Evolutionary conservation across 2,113 vertebrate species (phyloP).

Genomic region (Ornithorhynchus anatinus): DNA sequence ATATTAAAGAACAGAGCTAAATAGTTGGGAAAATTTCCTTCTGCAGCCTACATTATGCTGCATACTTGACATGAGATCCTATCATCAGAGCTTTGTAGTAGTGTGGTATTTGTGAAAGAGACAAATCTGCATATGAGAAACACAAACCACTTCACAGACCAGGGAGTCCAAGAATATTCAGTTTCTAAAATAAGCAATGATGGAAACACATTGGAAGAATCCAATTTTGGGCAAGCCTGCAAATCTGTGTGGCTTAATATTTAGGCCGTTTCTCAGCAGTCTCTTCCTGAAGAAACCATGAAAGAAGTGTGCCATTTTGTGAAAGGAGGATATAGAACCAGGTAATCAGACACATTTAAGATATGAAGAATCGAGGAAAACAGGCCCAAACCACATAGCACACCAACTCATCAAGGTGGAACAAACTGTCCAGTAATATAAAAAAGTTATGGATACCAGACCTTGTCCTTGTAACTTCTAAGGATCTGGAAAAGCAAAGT

Average conservation of each 20-base stretch:
- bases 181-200: too few relatives aligned
- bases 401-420: not conserved
- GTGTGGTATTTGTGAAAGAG: not conserved
- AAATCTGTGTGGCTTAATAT: not conserved
- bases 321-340: not conserved
- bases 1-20: too few relatives aligned
- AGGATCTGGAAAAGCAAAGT: too few relatives aligned
- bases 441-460: not conserved
- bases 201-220: too few relatives aligned
- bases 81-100: constrained; percentile 13
- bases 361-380: not conserved
- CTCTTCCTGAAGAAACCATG: not conserved
- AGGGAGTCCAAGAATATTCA: too few relatives aligned
- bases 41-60: constrained; percentile 11
- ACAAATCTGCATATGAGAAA: not conserved
- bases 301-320: constrained; percentile 17
- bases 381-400: not conserved
- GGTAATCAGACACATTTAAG: not conserved
- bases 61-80: constrained; percentile 9
- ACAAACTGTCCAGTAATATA: not conserved
- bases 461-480: too few relatives aligned
- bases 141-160: constrained; percentile 20
- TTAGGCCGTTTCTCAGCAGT: constrained; percentile 17
- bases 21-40: constrained; percentile 17
- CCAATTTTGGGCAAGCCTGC: not conserved